Evolutionary conservation across 2,113 vertebrate species (phyloP).

Genomic region (Lutjanus erythropterus): DNA sequence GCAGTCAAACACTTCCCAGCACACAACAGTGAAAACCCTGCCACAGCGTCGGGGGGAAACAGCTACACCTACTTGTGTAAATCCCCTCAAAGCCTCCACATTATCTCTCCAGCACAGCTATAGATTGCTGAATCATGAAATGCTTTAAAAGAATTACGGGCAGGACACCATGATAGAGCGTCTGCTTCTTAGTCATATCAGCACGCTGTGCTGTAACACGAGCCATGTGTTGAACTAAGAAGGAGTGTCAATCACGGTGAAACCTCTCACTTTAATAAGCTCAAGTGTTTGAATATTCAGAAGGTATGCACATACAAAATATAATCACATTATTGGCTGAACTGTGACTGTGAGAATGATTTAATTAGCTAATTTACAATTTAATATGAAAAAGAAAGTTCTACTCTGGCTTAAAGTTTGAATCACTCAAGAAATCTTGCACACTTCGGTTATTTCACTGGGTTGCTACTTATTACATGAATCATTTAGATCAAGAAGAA

Average conservation of each 20-base stretch:
- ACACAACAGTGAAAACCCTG: conserved; percentile 35
- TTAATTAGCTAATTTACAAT: conserved; percentile 1
- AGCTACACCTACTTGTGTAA: conserved; percentile 64
- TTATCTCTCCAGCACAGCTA: conserved; percentile 58
- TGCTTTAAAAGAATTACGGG: conserved; percentile 18
- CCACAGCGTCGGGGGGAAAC: conserved; percentile 15
- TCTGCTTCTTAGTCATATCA: conserved; percentile 34
- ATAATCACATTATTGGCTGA: conserved; percentile 39
- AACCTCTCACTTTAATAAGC: conserved; percentile 37
- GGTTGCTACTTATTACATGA: conserved; percentile 19
- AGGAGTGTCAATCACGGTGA: conserved; percentile 23
- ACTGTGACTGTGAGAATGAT: conserved; percentile 9
- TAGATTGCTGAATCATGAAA: conserved; percentile 57
- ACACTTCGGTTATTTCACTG: conserved; percentile 8
- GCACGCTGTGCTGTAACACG: background rate
- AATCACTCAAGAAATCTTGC: conserved; percentile 4
- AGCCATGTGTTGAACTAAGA: conserved; percentile 13
- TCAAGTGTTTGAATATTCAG: conserved; percentile 41
- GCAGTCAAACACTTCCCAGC: conserved; percentile 19
- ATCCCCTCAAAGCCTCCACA: conserved; percentile 66
- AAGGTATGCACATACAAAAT: background rate
- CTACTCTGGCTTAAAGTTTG: conserved; percentile 16
- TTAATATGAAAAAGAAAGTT: conserved; percentile 20
- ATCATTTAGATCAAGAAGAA: conserved; percentile 31
- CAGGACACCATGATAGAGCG: conserved; percentile 13